These are phyloP conservation scores for Eriocheir sinensis DNA, from an alignment of 1,140 invertebrate genomes.

Conservation along the genomic window DNA sequence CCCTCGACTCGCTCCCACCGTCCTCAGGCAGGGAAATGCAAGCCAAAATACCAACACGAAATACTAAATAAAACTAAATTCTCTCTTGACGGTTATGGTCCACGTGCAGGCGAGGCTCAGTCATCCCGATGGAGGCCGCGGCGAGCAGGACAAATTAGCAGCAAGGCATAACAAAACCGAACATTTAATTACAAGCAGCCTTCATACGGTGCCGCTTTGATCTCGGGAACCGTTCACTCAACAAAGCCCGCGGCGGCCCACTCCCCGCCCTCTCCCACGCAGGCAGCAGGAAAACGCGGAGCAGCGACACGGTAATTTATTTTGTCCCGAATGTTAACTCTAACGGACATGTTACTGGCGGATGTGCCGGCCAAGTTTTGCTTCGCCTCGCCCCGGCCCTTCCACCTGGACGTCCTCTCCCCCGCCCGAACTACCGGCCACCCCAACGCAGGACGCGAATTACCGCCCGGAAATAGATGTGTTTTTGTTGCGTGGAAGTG, in stretches of 20 bases:
- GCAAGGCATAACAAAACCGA: not conserved
- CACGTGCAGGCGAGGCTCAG: no score
- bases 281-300: not conserved
- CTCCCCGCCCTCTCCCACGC: not conserved
- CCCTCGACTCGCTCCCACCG: no score
- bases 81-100: no score
- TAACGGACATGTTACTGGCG: not conserved
- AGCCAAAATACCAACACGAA: no score
- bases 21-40: no score
- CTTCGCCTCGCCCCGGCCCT: not conserved
- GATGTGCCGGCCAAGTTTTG: not conserved
- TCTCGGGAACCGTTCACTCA: not conserved
- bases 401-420: no score
- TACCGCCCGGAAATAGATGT: no score
- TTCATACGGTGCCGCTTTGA: not conserved
- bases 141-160: not conserved
- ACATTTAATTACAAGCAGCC: conserved; percentile 15
- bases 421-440: no score
- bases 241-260: not conserved
- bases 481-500: no score
- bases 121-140: no score
- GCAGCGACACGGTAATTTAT: not conserved
- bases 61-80: no score
- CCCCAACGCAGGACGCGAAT: no score
- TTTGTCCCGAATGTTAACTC: conserved; percentile 12